Base-by-base conservation (phyloP, 1,140 invertebrate genomes). In the Drosophila kikkawai region DNA sequence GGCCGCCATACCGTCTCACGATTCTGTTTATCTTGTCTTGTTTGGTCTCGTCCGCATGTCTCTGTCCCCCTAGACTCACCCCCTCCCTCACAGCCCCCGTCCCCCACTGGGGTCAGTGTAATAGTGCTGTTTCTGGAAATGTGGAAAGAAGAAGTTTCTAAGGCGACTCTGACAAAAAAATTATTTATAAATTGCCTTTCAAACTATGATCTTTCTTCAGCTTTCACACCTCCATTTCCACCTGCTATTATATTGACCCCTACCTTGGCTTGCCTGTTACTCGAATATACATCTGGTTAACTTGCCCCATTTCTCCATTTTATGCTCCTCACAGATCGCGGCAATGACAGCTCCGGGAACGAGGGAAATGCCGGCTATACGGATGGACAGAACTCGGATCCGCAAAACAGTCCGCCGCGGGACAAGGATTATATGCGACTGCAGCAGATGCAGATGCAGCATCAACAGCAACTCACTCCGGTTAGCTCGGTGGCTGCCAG, bases 381-480 rank as follows among this genome's bases (percentile, higher is more conserved):
- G 1, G 92, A 93, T 82, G 85, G 81, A 15, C 92, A 82, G 56
- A 84, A 75, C 22, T 92, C 92, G 12, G 92, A 93, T 85, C 80
- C 91, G 4, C 92, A 93, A 55, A 92, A 92, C 48, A 93, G 93
- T 82, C 93, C 93, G 7, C 93, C 93, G 15, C 79, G 92, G 32
- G 93, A 93, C 80, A 92, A 91, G 53, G 91, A 93, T 34, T 91
- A 80, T 45, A 70, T 79, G 69, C 73, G 75, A 19, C 73, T 87
- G 29, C 83, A 82, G 66, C 75, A 71, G 22, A 83, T 86, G 68
- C 75, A 71, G 26, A 81, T 86, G 60, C 80, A 84, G 44, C 80
- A 83, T 48, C 82, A 86, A 5, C 85, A 88, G 41, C 85, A 90
- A 39, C 36, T 92, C 39, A 92, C 91, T 1, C 91, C 91, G 22